Base-by-base conservation (phyloP, 1,140 invertebrate species). In the Hypsibius dujardini region DNA sequence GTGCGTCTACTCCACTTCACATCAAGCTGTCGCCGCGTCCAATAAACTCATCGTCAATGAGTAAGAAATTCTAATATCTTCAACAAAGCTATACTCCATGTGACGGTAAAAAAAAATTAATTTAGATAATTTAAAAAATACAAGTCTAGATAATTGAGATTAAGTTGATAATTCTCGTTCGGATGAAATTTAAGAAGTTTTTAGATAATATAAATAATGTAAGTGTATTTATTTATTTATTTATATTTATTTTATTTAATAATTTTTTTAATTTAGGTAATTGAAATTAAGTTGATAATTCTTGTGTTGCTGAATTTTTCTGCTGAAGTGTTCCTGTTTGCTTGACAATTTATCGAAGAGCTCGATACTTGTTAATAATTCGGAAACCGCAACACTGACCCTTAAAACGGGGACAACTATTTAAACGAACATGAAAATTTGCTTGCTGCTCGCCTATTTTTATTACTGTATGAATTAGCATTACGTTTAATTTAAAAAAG, bases 21-120 rank as follows among this genome's bases (percentile, higher is more conserved):
- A 67, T 42, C 62, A 67, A 45, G 62, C 62, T 42, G 62, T 67
- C 42, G 62, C 62, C 42, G 62, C 62, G 12, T 67, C 62, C 62
- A 67, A 67, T 42, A 67, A 67, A 67, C 62, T 67, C 62, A 67
- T 67, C 62, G 62, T 67, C 62, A 67, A 67, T 42, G 62, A 67
- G 62, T 67, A 67, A 67, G 42, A 42, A 12, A 15, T 42, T 67
- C 3, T 67, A 15, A 67, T 15, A 67, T 67, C 12, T 67, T 12
- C n/a, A 56, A 56, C 7, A 56, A 56, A 56, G 7, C 7, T 56
- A 12, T n/a, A 56, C 50, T 7, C 50, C 7, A 28, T 28, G 28
- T 28, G 28, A 28, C 28, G 28, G 28, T 28, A 28, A 28, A 28
- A 28, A 28, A 28, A 28, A 28, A 28, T 28, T 28, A 28, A 28